phyloP scores from a whole-genome alignment of 2,797 vertebrate species.

The Enteromius treurensis region DNA sequence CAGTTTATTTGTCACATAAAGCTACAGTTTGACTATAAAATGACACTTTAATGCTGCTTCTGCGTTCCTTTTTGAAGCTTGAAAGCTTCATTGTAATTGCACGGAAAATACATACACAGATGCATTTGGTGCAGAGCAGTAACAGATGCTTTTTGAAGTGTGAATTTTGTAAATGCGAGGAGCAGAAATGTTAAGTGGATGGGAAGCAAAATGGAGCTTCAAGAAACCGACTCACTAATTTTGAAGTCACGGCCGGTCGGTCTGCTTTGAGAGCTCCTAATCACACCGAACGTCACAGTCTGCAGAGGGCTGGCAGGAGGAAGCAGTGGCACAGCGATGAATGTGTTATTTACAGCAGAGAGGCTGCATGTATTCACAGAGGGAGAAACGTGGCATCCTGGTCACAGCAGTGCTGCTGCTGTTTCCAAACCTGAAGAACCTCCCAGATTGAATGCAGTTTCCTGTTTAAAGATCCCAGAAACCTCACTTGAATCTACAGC shows the following conservation, averaged over 20 bases:
- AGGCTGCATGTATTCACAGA: slow-evolving; percentile 7
- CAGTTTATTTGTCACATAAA: background rate
- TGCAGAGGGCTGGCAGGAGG: slow-evolving; percentile 31
- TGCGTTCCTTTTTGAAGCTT: background rate
- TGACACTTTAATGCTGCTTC: background rate
- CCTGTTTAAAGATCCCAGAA: slow-evolving; percentile 3
- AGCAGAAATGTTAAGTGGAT: slow-evolving; percentile 19
- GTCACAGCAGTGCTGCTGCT: slow-evolving; percentile 1
- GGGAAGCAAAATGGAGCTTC: slow-evolving; percentile 15
- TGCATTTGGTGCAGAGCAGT: background rate
- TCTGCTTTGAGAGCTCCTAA: slow-evolving; percentile 33
- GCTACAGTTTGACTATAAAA: background rate
- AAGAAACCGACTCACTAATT: slow-evolving; percentile 35
- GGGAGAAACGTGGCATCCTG: slow-evolving; percentile 2
- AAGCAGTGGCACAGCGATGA: slow-evolving; percentile 19
- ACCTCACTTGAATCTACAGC: background rate
- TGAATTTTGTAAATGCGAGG: background rate
- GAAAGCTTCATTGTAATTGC: slow-evolving; percentile 28
- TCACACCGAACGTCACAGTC: slow-evolving; percentile 29
- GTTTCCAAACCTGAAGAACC: background rate
- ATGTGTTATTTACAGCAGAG: slow-evolving; percentile 32
- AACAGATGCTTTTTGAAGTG: slow-evolving; percentile 35
- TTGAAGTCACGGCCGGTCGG: slow-evolving; percentile 28
- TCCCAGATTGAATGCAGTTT: background rate
- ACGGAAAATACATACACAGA: background rate